A percentile compares a stretch with the other conserved stretches of the same genome.
These are phyloP conservation scores for Podargus strigoides DNA, from an alignment of 2,797 vertebrate species.

Conservation along the genomic window DNA sequence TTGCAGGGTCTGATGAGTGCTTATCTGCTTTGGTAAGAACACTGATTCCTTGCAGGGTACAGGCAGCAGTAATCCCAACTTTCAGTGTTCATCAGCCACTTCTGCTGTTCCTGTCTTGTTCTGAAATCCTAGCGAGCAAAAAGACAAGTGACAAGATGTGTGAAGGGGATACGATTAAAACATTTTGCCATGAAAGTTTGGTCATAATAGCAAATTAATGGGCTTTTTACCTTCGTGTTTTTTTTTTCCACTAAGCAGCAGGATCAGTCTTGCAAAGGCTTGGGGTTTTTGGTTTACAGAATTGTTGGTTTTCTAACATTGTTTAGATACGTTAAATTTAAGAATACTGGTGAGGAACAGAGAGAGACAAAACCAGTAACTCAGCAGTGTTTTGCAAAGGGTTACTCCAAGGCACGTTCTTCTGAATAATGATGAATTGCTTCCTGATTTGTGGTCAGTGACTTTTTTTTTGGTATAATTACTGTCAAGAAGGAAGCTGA, in stretches of 20 bases:
- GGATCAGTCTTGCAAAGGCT: background rate
- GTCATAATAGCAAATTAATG: background rate
- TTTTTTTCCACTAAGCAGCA: background rate
- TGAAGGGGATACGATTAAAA: background rate
- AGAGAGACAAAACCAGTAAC: constrained; percentile 41
- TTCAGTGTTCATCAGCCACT: background rate
- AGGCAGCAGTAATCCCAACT: background rate
- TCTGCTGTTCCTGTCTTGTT: background rate
- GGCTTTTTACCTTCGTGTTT: background rate
- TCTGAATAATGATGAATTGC: constrained; percentile 74
- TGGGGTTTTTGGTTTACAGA: constrained; percentile 28
- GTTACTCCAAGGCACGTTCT: constrained; percentile 61
- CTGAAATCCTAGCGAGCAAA: background rate
- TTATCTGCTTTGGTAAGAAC: background rate
- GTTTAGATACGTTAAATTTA: constrained; percentile 41
- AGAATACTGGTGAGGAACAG: constrained; percentile 35
- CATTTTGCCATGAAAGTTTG: background rate
- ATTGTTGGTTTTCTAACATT: background rate
- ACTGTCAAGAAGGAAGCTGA: constrained; percentile 70
- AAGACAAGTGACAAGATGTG: background rate
- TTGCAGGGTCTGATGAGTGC: background rate
- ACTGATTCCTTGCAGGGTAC: background rate
- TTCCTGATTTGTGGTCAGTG: constrained; percentile 73
- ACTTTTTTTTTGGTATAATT: constrained; percentile 70
- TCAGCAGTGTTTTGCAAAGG: constrained; percentile 59